phyloP scores from a whole-genome alignment of 2,888 invertebrate genomes.

The Brachyptera risi region DNA sequence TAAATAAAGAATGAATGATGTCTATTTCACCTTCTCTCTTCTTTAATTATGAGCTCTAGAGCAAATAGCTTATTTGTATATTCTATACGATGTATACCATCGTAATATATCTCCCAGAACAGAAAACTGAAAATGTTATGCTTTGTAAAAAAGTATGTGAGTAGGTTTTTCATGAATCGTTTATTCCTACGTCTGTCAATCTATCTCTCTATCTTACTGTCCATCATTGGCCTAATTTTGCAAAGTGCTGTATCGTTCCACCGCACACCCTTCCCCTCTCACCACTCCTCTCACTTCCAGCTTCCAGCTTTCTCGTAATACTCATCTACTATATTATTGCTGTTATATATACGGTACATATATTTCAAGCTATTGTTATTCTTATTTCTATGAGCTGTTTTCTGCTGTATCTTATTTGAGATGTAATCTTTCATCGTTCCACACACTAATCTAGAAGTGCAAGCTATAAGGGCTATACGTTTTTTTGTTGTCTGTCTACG shows the following conservation, averaged over 20 bases:
- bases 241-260: not conserved
- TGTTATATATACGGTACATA: not conserved
- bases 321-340: too few species aligned
- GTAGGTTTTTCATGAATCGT: not conserved
- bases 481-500: too few species aligned
- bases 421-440: too few species aligned
- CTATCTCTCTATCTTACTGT: not conserved
- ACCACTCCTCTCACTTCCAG: not conserved
- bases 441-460: too few species aligned
- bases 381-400: not conserved
- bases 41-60: too few species aligned
- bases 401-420: not conserved
- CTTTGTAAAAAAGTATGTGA: not conserved
- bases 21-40: too few species aligned
- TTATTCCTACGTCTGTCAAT: not conserved
- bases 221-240: conserved; percentile 15
- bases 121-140: not conserved
- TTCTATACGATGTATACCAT: conserved; percentile 1
- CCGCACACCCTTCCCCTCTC: not conserved
- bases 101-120: not conserved
- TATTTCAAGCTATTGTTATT: not conserved
- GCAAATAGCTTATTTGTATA: too few species aligned
- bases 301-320: too few species aligned
- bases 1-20: too few species aligned
- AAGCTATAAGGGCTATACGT: too few species aligned